phyloP scores from a whole-genome alignment of 2,888 invertebrate species.

The Baccha elongata region DNA sequence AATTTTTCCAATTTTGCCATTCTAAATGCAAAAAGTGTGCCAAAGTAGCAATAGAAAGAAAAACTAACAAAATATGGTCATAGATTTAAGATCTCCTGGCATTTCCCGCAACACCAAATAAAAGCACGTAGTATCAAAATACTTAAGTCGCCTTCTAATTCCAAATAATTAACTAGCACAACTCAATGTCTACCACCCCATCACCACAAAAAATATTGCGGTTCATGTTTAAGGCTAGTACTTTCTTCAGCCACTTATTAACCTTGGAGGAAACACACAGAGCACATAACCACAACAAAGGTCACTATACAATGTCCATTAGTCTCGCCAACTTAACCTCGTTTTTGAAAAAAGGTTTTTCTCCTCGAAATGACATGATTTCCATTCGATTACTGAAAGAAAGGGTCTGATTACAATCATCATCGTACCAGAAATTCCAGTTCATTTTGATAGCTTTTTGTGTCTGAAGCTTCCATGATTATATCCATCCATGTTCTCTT shows the following conservation, averaged over 20 bases:
- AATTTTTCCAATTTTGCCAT: too few relatives aligned
- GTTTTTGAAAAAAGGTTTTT: constrained; percentile 67
- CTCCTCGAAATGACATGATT: constrained; percentile 65
- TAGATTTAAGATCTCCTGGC: too few relatives aligned
- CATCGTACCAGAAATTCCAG: constrained; percentile 13
- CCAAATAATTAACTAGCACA: constrained; percentile 41
- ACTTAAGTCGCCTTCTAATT: not conserved
- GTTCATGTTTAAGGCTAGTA: not conserved
- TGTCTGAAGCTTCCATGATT: constrained; percentile 27
- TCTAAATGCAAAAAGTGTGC: too few relatives aligned
- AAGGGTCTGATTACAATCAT: constrained; percentile 31
- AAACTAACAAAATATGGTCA: too few relatives aligned
- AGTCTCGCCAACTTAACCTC: constrained; percentile 58
- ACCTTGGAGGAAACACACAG: constrained; percentile 56
- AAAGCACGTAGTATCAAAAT: constrained; percentile 38
- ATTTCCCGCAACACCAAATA: too few relatives aligned
- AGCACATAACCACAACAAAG: constrained; percentile 49
- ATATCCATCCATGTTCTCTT: not conserved
- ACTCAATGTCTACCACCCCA: constrained; percentile 24
- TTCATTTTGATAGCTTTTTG: constrained; percentile 51
- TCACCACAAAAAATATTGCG: not conserved
- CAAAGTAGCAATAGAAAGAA: too few relatives aligned
- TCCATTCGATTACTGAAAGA: constrained; percentile 46
- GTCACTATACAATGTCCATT: constrained; percentile 64
- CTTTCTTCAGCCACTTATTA: constrained; percentile 48